Conservation (phyloP, 2,113 vertebrate species). For the Butorides virescens region DNA sequence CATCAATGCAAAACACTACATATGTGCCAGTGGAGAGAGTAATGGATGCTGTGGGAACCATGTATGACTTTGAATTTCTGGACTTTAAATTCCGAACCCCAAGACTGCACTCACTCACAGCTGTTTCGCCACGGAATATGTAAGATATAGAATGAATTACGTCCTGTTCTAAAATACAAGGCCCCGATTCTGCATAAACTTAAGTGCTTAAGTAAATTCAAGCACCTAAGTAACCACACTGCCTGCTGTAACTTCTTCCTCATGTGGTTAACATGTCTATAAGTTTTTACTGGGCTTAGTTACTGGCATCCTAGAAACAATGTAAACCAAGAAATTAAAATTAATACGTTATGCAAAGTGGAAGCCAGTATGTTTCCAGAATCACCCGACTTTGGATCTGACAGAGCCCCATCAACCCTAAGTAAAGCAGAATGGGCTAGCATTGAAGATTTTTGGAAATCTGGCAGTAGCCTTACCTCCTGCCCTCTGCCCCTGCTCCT, state of each 20-base stretch:
- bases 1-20: background rate
- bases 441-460: background rate
- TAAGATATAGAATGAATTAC: background rate
- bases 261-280: background rate
- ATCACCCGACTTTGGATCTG: background rate
- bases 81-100: slow-evolving; percentile 20
- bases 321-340: background rate
- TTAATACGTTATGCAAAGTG: rapidly evolving
- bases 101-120: background rate
- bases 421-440: background rate
- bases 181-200: slow-evolving; percentile 7
- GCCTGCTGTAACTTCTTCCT: background rate
- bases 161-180: background rate
- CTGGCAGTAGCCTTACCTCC: background rate
- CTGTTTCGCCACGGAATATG: background rate
- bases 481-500: background rate
- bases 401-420: rapidly evolving
- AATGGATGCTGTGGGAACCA: slow-evolving; percentile 30
- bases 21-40: slow-evolving; percentile 32
- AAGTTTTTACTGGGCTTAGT: background rate
- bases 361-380: background rate
- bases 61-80: slow-evolving; percentile 55
- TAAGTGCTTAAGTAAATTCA: background rate
- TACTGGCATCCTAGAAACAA: background rate
- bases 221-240: background rate